Evolutionary conservation across 2,888 invertebrate genomes (phyloP).

Genomic region (Carterocephalus palaemon): DNA sequence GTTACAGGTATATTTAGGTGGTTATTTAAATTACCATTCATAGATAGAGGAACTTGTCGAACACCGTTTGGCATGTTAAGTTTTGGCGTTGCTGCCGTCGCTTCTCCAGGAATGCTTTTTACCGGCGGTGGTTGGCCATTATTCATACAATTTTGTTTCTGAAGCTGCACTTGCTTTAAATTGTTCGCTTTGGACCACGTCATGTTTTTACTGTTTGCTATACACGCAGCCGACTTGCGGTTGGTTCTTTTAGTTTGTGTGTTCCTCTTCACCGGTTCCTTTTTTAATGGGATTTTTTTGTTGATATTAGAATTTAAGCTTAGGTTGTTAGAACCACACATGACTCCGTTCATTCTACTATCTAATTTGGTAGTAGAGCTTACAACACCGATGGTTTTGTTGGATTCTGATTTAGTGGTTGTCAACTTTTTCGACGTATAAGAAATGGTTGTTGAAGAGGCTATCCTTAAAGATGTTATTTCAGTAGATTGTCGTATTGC

Average conservation of each 20-base stretch:
- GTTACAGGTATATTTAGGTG: conserved; percentile 61
- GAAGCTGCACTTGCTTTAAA: conserved; percentile 66
- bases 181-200: conserved; percentile 74
- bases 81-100: conserved; percentile 63
- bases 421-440: conserved; percentile 50
- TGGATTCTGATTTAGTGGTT: conserved; percentile 46
- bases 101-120: conserved; percentile 48
- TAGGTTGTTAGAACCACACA: conserved; percentile 69
- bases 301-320: conserved; percentile 50
- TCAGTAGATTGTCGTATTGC: conserved; percentile 54
- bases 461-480: conserved; percentile 46
- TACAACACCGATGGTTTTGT: conserved; percentile 58
- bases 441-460: conserved; percentile 46
- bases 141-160: conserved; percentile 66
- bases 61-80: conserved; percentile 66
- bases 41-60: conserved; percentile 60
- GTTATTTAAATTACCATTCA: conserved; percentile 60
- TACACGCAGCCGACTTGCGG: conserved; percentile 69
- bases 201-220: conserved; percentile 70
- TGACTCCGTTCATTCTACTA: conserved; percentile 71
- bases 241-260: conserved; percentile 59
- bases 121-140: conserved; percentile 40
- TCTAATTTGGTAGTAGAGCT: conserved; percentile 71
- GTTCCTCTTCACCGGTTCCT: conserved; percentile 53
- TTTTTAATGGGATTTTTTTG: conserved; percentile 51